A percentile compares a stretch with the other conserved stretches of the same genome.
phyloP scores from a whole-genome alignment of 2,113 vertebrate species.

The Mesocricetus auratus region DNA sequence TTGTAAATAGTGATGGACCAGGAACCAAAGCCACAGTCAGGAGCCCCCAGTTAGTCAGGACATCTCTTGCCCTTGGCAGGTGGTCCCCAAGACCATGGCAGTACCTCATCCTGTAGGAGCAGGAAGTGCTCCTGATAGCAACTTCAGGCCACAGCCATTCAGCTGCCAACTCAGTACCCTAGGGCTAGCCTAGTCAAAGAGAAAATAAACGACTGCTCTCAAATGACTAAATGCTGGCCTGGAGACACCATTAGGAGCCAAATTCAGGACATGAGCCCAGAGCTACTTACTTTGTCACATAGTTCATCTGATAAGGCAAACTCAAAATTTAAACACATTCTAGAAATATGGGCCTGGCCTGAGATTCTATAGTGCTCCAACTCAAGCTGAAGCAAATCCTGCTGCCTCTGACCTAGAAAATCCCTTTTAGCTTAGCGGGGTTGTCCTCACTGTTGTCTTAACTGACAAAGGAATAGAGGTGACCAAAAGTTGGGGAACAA shows the following conservation, averaged over 20 bases:
- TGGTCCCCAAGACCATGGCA: constrained; percentile 4
- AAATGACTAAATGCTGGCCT: constrained; percentile 3
- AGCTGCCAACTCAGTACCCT: constrained; percentile 44
- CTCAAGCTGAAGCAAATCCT: not conserved
- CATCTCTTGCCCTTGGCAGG: not conserved
- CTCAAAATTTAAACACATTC: constrained; percentile 50
- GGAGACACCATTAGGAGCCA: constrained; percentile 44
- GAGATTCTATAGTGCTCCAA: not conserved
- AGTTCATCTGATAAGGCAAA: constrained; percentile 49
- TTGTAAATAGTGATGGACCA: not conserved
- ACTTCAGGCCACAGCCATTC: not conserved
- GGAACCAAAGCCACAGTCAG: constrained; percentile 10
- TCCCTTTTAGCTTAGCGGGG: constrained; percentile 8
- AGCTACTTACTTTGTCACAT: constrained; percentile 28
- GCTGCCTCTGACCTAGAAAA: not conserved
- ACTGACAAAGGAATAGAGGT: not conserved
- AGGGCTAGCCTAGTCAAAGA: not conserved
- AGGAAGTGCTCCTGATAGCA: not conserved
- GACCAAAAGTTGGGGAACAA: constrained; percentile 24
- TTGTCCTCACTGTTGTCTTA: constrained; percentile 22
- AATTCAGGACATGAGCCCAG: constrained; percentile 24
- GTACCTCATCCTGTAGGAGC: not conserved
- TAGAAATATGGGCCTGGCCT: constrained; percentile 36
- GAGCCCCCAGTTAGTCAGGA: not conserved
- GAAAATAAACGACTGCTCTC: constrained; percentile 47